Evolutionary conservation across 2,113 vertebrate genomes (phyloP), one percentile per base, ranked within the genome.

Genomic region (Sinocyclocheilus anshuiensis): DNA sequence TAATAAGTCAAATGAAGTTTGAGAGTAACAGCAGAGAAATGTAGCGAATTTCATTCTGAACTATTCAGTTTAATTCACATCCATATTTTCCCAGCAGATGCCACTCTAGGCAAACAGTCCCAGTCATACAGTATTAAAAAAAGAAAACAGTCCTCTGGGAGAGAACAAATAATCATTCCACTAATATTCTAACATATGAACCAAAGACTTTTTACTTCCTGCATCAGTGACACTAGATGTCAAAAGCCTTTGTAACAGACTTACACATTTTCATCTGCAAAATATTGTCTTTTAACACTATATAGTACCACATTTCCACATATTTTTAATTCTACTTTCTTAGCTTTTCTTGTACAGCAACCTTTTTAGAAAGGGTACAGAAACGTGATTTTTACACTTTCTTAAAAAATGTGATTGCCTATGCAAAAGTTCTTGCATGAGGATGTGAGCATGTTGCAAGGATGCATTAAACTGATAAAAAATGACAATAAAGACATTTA

Each of bases 71-170:
- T 22, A 42, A 83, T 67, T 33, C 79, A 76, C 55, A 65, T 71
- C 72, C 74, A 50, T 55, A 29, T 24, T 74, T 63, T 77, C 86
- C 86, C 86, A 86, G 79, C 67, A 86, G 86, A 86, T 86, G 79
- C 80, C 86, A 86, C 86, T 86, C 55, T 86, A 67, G 20, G 36
- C 79, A 74, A 86, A 75, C 26, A 16, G 80, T 59, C 63, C 65
- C 1, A 42, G 22, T 72, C 36, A 29, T 59, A 61, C 57, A n/a
- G 57, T 61, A 77, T 20, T 18, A 53, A 33, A 36, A 48, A 29
- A 59, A 79, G 10, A 33, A 59, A 57, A 55, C 4, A 2, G 9
- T 12, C 48, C 26, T 18, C 76, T 12, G 24, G 3, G 76, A 33
- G 16, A 77, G 50, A 36, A 29, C 26, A 33, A 78, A 53, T 11